Conservation (phyloP, 2,113 vertebrate genomes). For the Bombycilla garrulus region DNA sequence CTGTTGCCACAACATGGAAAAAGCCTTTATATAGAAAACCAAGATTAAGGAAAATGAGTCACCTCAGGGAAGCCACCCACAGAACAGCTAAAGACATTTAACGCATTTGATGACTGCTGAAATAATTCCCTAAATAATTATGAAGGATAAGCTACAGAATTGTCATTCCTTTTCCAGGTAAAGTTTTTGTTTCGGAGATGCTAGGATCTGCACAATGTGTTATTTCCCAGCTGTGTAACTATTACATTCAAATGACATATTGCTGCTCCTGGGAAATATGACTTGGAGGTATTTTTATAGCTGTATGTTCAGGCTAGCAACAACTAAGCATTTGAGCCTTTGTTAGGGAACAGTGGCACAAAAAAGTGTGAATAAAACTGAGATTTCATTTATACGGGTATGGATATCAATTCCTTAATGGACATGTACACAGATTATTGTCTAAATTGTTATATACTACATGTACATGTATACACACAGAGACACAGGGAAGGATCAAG, state of each 20-base stretch:
- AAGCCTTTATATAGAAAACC: neutral
- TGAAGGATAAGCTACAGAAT: neutral
- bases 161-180: neutral
- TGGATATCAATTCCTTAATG: neutral
- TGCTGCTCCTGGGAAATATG: neutral
- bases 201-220: neutral
- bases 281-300: neutral
- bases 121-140: neutral
- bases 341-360: neutral
- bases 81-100: neutral
- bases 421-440: neutral
- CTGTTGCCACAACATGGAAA: neutral
- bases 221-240: neutral
- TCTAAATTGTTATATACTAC: neutral
- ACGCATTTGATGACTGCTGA: neutral
- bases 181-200: neutral
- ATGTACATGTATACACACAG: neutral
- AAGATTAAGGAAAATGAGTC: neutral
- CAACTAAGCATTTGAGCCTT: neutral
- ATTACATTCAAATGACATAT: neutral
- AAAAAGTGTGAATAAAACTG: neutral
- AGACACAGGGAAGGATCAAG: neutral
- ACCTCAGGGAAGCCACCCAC: neutral
- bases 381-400: neutral
- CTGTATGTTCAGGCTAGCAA: neutral